Conservation (phyloP, 2,888 invertebrate species). For the Perithous albicinctus region DNA sequence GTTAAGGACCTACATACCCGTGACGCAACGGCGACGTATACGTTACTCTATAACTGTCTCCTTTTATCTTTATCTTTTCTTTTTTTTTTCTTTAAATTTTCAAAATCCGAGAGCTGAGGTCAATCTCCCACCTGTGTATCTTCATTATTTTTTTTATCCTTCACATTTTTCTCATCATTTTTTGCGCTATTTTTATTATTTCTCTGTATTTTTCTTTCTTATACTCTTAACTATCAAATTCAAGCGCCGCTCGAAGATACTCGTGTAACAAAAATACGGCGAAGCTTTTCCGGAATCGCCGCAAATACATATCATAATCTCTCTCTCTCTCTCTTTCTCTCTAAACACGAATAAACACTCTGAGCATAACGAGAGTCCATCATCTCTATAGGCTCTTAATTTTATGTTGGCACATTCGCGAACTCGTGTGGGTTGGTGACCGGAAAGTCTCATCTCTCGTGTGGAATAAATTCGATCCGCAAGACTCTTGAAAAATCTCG, state of each 20-base stretch:
- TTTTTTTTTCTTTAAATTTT: slow-evolving; percentile 17
- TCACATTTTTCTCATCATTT: slow-evolving; percentile 30
- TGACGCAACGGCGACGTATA: slow-evolving; percentile 65
- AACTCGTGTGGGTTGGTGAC: slow-evolving; percentile 17
- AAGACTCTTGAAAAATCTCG: neutral
- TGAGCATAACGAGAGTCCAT: neutral
- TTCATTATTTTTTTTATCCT: slow-evolving; percentile 1
- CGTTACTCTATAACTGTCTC: slow-evolving; percentile 31
- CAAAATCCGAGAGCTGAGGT: neutral
- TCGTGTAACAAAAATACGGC: slow-evolving; percentile 52
- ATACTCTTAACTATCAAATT: slow-evolving; percentile 39
- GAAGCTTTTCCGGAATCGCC: slow-evolving; percentile 24
- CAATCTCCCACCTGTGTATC: neutral
- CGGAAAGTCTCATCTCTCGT: neutral
- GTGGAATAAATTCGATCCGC: neutral
- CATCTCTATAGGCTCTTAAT: neutral
- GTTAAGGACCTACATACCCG: slow-evolving; percentile 68
- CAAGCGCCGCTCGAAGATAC: slow-evolving; percentile 58
- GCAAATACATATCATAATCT: slow-evolving; percentile 38
- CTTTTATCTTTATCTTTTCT: no score
- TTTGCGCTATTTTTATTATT: slow-evolving; percentile 11
- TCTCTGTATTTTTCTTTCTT: neutral
- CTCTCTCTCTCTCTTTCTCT: no score
- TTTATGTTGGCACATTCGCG: slow-evolving; percentile 34
- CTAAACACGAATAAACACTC: slow-evolving; percentile 9